phyloP scores from a whole-genome alignment of 2,888 invertebrate genomes.

The Aelia acuminata region DNA sequence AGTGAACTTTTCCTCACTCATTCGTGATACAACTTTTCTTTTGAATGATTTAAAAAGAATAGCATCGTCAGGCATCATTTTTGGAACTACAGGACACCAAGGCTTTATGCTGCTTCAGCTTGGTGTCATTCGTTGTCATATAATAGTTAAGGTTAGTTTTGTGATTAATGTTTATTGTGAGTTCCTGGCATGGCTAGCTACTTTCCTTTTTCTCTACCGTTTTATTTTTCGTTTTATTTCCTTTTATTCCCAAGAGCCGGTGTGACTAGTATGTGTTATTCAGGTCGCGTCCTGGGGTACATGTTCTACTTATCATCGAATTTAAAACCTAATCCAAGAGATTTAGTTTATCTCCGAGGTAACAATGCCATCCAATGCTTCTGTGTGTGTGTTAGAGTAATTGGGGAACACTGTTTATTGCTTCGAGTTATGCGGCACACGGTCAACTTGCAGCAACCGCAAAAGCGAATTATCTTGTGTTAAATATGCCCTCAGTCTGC shows the following conservation, averaged over 20 bases:
- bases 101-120: too few species aligned
- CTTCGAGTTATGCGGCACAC: neutral
- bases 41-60: too few species aligned
- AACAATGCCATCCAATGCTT: neutral
- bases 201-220: neutral
- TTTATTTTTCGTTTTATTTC: neutral
- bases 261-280: neutral
- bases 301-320: neutral
- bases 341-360: neutral
- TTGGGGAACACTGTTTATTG: neutral
- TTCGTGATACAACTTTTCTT: too few species aligned
- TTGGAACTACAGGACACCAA: too few species aligned
- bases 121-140: too few species aligned
- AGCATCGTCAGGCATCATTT: too few species aligned
- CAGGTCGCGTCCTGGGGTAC: neutral
- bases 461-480: neutral
- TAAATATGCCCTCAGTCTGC: constrained; percentile 14
- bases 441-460: neutral
- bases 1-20: too few species aligned
- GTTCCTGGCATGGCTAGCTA: too few species aligned
- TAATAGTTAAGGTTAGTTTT: too few species aligned
- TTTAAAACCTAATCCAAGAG: neutral
- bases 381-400: neutral
- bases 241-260: neutral
- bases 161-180: too few species aligned